Percentiles rank a stretch among this genome's conserved stretches.
phyloP scores from a whole-genome alignment of 2,797 vertebrate genomes.

The Alcedo quadribrachys region DNA sequence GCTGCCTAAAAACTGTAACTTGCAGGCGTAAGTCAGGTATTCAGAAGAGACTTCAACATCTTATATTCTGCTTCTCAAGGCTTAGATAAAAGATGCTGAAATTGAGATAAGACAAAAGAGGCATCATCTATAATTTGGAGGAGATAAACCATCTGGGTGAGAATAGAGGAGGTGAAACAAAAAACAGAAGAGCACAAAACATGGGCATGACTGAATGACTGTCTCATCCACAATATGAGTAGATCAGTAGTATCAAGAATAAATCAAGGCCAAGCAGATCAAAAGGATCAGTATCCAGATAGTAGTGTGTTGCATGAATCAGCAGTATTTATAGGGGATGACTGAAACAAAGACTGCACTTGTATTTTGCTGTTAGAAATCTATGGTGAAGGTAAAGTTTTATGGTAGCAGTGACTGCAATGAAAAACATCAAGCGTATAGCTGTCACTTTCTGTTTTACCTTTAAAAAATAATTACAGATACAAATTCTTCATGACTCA shows the following conservation, averaged over 20 bases:
- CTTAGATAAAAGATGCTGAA: neutral
- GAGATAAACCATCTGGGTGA: neutral
- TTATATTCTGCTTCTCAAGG: neutral
- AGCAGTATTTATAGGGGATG: neutral
- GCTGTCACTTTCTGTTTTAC: neutral
- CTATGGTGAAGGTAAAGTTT: neutral
- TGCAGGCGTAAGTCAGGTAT: neutral
- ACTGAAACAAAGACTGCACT: neutral
- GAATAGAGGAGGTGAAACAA: neutral
- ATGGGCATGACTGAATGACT: neutral
- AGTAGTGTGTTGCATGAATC: neutral
- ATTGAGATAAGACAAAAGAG: neutral
- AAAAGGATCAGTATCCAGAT: neutral
- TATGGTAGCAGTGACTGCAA: neutral
- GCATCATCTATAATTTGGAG: neutral
- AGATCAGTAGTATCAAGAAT: neutral
- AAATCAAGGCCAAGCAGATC: neutral
- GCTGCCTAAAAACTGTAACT: neutral
- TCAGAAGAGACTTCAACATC: neutral
- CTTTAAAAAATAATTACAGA: neutral
- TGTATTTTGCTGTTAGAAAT: constrained; percentile 3
- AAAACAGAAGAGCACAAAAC: neutral
- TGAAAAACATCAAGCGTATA: neutral
- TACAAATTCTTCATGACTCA: neutral
- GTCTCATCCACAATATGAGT: neutral